Evolutionary conservation across 2,888 invertebrate genomes (phyloP).

Genomic region (Cecidostiba fungosa): DNA sequence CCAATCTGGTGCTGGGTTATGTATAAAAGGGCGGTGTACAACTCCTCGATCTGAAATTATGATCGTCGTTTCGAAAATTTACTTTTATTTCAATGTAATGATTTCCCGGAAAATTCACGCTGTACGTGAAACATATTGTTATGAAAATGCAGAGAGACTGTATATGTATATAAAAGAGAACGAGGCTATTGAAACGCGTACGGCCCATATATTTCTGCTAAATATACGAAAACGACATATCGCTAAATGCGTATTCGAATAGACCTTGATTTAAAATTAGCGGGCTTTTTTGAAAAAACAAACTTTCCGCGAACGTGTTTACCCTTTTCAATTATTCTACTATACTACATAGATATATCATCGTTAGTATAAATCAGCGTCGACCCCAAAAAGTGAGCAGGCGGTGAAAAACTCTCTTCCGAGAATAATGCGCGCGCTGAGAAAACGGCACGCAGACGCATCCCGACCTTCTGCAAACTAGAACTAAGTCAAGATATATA

Average conservation of each 20-base stretch:
- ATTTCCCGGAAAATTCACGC: background rate
- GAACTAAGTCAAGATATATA: background rate
- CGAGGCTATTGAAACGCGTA: constrained; percentile 42
- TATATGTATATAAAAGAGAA: background rate
- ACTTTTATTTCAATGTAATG: background rate
- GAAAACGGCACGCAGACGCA: background rate
- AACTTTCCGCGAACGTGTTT: background rate
- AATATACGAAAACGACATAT: constrained; percentile 52
- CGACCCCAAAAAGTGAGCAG: background rate
- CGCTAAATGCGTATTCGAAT: constrained; percentile 24
- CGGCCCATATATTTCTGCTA: constrained; percentile 52
- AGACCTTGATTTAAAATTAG: constrained; percentile 44
- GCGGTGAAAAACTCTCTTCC: background rate
- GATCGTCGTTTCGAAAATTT: no score
- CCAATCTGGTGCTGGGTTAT: constrained; percentile 93
- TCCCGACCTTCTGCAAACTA: background rate
- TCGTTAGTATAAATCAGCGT: background rate
- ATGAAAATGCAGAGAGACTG: background rate
- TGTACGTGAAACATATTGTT: background rate
- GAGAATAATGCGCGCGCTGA: background rate
- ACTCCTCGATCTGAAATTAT: constrained; percentile 88
- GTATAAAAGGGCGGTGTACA: constrained; percentile 91
- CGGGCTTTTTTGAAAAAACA: constrained; percentile 21
- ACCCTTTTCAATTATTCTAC: no score
- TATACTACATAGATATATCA: background rate